phyloP scores from a whole-genome alignment of 2,113 vertebrate species.

The Serilophus lunatus region DNA sequence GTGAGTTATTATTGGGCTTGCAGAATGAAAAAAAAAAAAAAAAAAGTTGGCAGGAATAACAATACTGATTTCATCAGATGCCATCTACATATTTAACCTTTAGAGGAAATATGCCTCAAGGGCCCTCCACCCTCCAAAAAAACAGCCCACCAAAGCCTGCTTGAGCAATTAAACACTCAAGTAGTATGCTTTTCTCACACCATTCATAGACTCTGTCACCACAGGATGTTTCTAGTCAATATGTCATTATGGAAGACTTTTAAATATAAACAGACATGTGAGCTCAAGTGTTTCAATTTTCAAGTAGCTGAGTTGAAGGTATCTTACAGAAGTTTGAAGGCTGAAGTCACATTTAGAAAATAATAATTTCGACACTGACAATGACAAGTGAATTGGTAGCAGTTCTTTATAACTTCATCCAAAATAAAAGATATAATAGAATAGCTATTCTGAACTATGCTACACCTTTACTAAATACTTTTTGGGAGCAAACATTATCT shows the following conservation, averaged over 20 bases:
- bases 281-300: not conserved
- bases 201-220: not conserved
- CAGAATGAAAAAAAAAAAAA: not conserved
- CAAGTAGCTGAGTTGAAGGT: not conserved
- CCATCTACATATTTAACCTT: constrained; percentile 31
- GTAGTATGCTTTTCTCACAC: not conserved
- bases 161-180: not conserved
- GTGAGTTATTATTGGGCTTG: not conserved
- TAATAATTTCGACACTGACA: not conserved
- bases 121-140: not conserved
- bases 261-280: not conserved
- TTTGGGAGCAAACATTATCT: not conserved
- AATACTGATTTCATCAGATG: constrained; percentile 43
- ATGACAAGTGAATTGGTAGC: not conserved
- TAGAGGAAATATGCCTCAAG: not conserved
- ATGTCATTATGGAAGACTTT: not conserved
- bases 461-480: not conserved
- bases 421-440: not conserved
- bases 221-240: not conserved
- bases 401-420: not conserved
- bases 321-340: not conserved
- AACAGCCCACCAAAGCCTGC: not conserved
- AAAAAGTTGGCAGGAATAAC: constrained; percentile 17
- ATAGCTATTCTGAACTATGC: not conserved
- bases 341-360: not conserved